Percentiles rank a stretch among this genome's conserved stretches.
Evolutionary conservation across 2,888 invertebrate species (phyloP).

Genomic region (Penaeus monodon): DNA sequence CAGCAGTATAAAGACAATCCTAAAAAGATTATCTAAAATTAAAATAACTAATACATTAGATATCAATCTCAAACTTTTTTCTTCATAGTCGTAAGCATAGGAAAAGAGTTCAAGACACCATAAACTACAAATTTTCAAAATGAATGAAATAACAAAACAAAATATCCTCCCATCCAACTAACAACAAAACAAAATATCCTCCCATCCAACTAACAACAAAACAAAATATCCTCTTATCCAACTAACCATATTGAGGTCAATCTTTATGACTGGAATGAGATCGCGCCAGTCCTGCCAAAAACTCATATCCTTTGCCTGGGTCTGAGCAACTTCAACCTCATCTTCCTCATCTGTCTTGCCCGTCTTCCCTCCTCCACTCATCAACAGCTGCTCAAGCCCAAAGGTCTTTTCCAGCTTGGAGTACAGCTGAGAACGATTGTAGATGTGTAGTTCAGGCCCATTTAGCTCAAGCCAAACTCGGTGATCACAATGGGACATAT

Average conservation of each 20-base stretch:
- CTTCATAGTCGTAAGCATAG: no score
- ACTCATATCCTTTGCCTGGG: constrained; percentile 49
- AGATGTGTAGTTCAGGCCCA: constrained; percentile 94
- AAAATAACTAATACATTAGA: no score
- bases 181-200: neutral
- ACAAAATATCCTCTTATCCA: neutral
- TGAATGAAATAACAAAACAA: neutral
- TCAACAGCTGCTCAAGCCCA: constrained; percentile 84
- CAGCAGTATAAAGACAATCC: no score
- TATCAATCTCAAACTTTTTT: no score
- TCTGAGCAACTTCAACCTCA: constrained; percentile 66
- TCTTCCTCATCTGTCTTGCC: constrained; percentile 33
- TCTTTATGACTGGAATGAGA: constrained; percentile 94
- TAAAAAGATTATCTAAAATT: no score
- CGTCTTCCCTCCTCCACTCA: constrained; percentile 74
- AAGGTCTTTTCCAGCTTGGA: constrained; percentile 88
- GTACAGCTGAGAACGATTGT: constrained; percentile 91
- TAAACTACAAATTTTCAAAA: no score
- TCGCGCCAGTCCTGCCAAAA: constrained; percentile 87
- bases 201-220: neutral
- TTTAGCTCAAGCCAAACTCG: constrained; percentile 90
- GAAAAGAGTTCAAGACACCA: no score
- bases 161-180: no score
- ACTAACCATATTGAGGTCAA: constrained; percentile 87
- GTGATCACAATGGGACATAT: constrained; percentile 94